A percentile compares a stretch with the other conserved stretches of the same genome.
phyloP scores from a whole-genome alignment of 2,888 invertebrate species.

The Spialia ferax region DNA sequence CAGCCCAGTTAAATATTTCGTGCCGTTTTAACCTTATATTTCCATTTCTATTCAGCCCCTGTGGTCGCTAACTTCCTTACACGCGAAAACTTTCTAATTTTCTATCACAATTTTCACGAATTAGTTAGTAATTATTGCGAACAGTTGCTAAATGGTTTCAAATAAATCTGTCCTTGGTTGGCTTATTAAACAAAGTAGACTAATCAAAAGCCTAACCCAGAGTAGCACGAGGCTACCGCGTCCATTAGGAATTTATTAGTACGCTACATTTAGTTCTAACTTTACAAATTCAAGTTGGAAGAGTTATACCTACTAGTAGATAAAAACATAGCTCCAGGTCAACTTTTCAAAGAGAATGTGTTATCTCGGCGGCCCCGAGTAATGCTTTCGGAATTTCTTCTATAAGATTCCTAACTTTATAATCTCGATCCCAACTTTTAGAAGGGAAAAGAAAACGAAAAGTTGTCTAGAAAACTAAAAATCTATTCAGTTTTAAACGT shows the following conservation, averaged over 20 bases:
- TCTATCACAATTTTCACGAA: constrained; percentile 23
- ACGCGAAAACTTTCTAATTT: constrained; percentile 27
- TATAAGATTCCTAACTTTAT: constrained; percentile 64
- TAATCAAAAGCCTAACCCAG: not conserved
- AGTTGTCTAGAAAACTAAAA: constrained; percentile 47
- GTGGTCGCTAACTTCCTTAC: constrained; percentile 28
- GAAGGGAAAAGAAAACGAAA: constrained; percentile 61
- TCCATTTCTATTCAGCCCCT: constrained; percentile 39
- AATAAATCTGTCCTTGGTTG: constrained; percentile 3
- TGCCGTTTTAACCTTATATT: constrained; percentile 35
- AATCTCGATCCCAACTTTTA: constrained; percentile 70
- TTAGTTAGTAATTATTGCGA: constrained; percentile 27
- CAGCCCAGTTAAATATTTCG: constrained; percentile 38
- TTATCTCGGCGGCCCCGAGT: constrained; percentile 64
- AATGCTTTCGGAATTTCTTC: constrained; percentile 60
- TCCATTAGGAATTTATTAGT: constrained; percentile 17
- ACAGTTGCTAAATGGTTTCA: constrained; percentile 15
- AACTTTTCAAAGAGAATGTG: constrained; percentile 65
- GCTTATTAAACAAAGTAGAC: not conserved
- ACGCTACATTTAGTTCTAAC: constrained; percentile 16
- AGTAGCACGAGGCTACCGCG: not conserved
- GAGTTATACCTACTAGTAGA: constrained; percentile 29
- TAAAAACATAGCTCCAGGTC: constrained; percentile 45
- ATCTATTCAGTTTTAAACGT: constrained; percentile 48
- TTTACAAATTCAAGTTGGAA: constrained; percentile 27